Conservation (phyloP, 2,888 invertebrate genomes). For the Drosophila greeni region DNA sequence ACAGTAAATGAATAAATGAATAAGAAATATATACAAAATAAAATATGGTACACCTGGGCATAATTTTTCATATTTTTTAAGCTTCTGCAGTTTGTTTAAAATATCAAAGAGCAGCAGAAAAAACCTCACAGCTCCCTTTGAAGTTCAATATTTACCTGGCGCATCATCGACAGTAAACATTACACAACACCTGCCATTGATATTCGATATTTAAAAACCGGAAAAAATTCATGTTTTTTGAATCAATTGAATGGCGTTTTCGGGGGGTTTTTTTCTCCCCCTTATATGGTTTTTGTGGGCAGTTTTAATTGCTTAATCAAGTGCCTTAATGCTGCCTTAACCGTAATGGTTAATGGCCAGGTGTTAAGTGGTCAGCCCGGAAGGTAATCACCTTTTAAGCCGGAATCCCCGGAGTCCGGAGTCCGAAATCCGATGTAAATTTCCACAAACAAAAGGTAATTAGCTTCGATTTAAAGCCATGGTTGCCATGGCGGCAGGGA, state of each 20-base stretch:
- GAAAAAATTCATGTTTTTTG: not conserved
- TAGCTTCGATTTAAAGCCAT: conserved; percentile 23
- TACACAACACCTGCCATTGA: not conserved
- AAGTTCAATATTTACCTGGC: not conserved
- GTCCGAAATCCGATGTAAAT: conserved; percentile 1
- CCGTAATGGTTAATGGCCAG: conserved; percentile 27
- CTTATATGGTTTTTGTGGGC: conserved; percentile 18
- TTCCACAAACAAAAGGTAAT: conserved; percentile 16
- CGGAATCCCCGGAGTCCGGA: conserved; percentile 6
- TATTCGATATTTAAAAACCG: not conserved
- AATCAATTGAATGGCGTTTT: conserved; percentile 7
- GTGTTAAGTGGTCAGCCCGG: conserved; percentile 23
- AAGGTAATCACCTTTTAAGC: conserved; percentile 9
- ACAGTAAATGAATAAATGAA: too few species aligned
- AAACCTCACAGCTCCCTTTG: too few species aligned
- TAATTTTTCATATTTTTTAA: too few species aligned
- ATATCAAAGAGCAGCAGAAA: too few species aligned
- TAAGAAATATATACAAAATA: too few species aligned
- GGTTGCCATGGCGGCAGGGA: conserved; percentile 6
- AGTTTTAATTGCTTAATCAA: conserved; percentile 33
- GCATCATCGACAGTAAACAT: not conserved
- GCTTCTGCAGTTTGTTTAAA: too few species aligned
- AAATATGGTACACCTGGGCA: too few species aligned
- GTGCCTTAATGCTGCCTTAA: conserved; percentile 24
- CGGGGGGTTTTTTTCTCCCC: not conserved